phyloP scores from a whole-genome alignment of 2,888 invertebrate genomes.

The Nomada goodeniana region DNA sequence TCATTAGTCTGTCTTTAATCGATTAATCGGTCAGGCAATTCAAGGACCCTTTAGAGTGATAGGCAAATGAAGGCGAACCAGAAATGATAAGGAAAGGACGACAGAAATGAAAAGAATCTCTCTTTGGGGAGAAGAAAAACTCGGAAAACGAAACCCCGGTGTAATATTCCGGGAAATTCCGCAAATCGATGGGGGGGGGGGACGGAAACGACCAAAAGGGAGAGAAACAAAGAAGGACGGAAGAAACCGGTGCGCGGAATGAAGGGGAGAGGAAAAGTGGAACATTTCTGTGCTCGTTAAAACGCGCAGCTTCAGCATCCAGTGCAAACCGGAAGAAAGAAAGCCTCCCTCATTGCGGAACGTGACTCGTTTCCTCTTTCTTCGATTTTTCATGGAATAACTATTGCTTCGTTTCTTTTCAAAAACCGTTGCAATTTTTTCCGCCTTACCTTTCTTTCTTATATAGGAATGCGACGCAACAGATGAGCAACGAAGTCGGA shows the following conservation, averaged over 20 bases:
- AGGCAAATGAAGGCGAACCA: constrained; percentile 50
- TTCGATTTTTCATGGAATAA: constrained; percentile 55
- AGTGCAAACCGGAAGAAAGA: constrained; percentile 62
- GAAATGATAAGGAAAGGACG: constrained; percentile 40
- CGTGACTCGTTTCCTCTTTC: constrained; percentile 61
- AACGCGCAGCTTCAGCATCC: constrained; percentile 67
- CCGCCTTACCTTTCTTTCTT: background rate
- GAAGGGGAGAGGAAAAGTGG: constrained; percentile 55
- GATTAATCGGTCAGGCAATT: constrained; percentile 52
- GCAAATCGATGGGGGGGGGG: constrained; percentile 57
- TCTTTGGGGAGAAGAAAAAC: constrained; percentile 56
- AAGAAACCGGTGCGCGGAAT: constrained; percentile 18
- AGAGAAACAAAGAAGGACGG: constrained; percentile 54
- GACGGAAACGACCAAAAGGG: constrained; percentile 58
- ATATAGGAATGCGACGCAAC: constrained; percentile 14
- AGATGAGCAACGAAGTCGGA: background rate
- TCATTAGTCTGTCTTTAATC: constrained; percentile 49
- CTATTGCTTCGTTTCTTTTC: constrained; percentile 44
- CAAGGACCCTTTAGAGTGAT: constrained; percentile 28
- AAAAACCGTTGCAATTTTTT: constrained; percentile 4
- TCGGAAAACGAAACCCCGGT: constrained; percentile 57
- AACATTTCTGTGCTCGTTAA: constrained; percentile 68
- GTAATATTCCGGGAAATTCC: constrained; percentile 61
- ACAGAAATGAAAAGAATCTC: constrained; percentile 55
- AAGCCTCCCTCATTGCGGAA: constrained; percentile 51